Evolutionary conservation across 2,888 invertebrate genomes (phyloP), one percentile per base, ranked within the genome.

Genomic region (Acleris cristana): DNA sequence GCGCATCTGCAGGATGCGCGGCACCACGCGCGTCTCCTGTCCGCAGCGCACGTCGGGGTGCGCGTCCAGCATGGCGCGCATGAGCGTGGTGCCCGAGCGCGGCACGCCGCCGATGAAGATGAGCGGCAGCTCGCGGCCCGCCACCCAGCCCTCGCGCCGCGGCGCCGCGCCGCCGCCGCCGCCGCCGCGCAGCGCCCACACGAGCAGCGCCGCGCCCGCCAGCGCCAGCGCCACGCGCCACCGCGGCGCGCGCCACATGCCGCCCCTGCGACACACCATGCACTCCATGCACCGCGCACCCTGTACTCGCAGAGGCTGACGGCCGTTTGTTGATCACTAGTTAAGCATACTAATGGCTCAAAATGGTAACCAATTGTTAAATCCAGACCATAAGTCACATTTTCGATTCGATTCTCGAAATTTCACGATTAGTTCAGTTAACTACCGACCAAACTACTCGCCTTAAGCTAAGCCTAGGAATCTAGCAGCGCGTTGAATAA

Each of bases 91-190:
- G 64, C 99, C 99, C 60, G 98, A 99, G 77, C 99, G 95, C 66
- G 99, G 99, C 83, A 99, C 98, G 72, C 99, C 99, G 69, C 99
- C 99, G 86, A 99, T 98, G 93, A 99, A 99, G 87, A 98, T 97
- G 76, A 99, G 94, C 77, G 98, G 98, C 96, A 98, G 97, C 77
- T 96, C 95, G 79, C 98, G 94, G 85, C 97, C 96, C 89, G 97
- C 72, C 66, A 80, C 77, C 66, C 48, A 71, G 34, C 60, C 72
- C 10, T 55, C 44, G 34, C 58, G 62, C 45, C 10, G 55, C 52
- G 54, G 68, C 48, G 34, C 60, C 44, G 34, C 58, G 62, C 45
- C n/a, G 55, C 52, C 59, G 30, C 64, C 30, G 34, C 65, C 71
- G 54, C 63, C 64, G 23, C 67, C 60, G 69, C 69, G 64, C 71